A percentile compares a stretch with the other conserved stretches of the same genome.
Conservation (phyloP, 1,140 invertebrate genomes). For the Drosophila ogumai region DNA sequence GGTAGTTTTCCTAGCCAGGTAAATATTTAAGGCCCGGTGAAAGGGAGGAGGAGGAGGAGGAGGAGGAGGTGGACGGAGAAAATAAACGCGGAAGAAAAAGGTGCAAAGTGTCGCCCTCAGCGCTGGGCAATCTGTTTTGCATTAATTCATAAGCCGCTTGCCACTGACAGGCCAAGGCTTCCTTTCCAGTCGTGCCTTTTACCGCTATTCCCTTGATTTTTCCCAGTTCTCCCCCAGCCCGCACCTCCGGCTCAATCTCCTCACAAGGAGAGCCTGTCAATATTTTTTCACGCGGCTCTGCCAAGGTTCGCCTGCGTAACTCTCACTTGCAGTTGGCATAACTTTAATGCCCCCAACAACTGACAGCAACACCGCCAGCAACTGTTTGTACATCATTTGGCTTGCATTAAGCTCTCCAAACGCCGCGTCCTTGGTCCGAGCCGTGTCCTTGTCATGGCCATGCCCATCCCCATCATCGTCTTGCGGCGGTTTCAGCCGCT, state of each 20-base stretch:
- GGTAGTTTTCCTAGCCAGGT: conserved; percentile 64
- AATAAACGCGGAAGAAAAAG: conserved; percentile 48
- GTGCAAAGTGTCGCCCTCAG: conserved; percentile 80
- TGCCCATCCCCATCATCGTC: conserved; percentile 7
- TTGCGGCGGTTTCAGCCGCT: conserved; percentile 45
- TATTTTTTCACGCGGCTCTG: conserved; percentile 30
- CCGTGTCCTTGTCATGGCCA: conserved; percentile 49
- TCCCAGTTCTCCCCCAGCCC: conserved; percentile 4
- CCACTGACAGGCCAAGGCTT: conserved; percentile 49
- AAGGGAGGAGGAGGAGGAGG: not conserved
- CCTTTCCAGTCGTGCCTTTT: conserved; percentile 1
- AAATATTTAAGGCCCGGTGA: conserved; percentile 67
- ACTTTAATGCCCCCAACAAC: conserved; percentile 56
- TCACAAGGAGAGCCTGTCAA: conserved; percentile 39
- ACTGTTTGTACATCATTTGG: conserved; percentile 80
- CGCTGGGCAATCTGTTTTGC: conserved; percentile 76
- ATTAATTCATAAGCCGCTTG: conserved; percentile 82
- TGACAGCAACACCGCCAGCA: conserved; percentile 26
- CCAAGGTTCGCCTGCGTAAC: conserved; percentile 27
- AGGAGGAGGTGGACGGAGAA: not conserved
- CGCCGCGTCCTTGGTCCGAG: conserved; percentile 40
- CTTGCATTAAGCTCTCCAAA: conserved; percentile 69
- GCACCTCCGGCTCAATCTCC: conserved; percentile 7
- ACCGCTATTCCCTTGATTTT: conserved; percentile 20
- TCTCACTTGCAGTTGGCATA: conserved; percentile 67